Evolutionary conservation across 2,888 invertebrate genomes (phyloP).

Genomic region (Uloborus plumipes): DNA sequence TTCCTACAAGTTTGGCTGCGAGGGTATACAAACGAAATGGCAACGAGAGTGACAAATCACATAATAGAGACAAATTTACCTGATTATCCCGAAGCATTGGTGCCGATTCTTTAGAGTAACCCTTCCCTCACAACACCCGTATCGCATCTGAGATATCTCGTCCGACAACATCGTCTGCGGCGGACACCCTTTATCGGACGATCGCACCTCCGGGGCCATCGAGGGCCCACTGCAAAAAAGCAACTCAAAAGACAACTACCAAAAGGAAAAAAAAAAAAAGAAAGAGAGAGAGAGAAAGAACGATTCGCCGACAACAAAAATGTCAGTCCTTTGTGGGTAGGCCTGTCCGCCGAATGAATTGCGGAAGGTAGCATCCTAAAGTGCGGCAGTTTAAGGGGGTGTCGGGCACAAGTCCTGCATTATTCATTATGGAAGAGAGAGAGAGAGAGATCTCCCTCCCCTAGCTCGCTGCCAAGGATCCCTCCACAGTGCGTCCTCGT

Average conservation of each 20-base stretch:
- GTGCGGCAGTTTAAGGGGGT: constrained; percentile 38
- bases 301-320: constrained; percentile 43
- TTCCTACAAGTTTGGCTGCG: no score
- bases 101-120: constrained; percentile 10
- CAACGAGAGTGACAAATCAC: not conserved
- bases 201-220: constrained; percentile 28
- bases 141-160: constrained; percentile 23
- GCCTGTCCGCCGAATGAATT: constrained; percentile 25
- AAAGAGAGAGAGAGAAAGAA: constrained; percentile 16
- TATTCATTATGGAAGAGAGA: constrained; percentile 56
- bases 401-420: constrained; percentile 38
- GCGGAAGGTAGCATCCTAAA: constrained; percentile 21
- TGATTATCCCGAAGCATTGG: constrained; percentile 10
- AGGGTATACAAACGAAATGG: not conserved
- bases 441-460: constrained; percentile 6
- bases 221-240: not conserved
- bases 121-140: constrained; percentile 32
- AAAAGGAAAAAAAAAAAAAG: constrained; percentile 26
- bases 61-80: constrained; percentile 10
- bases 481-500: constrained; percentile 44
- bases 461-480: constrained; percentile 25
- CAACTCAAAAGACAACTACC: constrained; percentile 8
- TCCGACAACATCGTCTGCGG: constrained; percentile 14
- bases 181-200: constrained; percentile 27
- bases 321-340: constrained; percentile 33